These are phyloP conservation scores for Catocala sponsa DNA, from an alignment of 2,888 invertebrate genomes.

Conservation along the genomic window DNA sequence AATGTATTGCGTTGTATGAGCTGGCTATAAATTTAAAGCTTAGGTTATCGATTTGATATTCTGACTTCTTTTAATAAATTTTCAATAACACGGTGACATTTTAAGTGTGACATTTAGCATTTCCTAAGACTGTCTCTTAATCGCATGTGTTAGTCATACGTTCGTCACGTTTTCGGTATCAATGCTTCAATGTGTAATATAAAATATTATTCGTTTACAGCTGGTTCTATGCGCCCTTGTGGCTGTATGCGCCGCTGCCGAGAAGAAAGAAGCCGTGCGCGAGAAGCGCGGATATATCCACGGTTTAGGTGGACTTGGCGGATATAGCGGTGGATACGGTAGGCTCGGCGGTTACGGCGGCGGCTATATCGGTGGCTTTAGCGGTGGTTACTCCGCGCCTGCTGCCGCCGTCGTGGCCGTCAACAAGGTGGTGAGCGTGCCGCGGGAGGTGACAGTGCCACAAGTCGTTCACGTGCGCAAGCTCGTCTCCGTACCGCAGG, in stretches of 20 bases:
- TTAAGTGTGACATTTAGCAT: too few relatives aligned
- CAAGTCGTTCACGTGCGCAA: conserved; percentile 62
- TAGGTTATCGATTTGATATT: too few relatives aligned
- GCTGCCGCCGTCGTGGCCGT: conserved; percentile 57
- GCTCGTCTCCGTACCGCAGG: conserved; percentile 67
- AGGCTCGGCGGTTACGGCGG: conserved; percentile 9
- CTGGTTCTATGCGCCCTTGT: conserved; percentile 34
- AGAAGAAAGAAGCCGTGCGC: conserved; percentile 18
- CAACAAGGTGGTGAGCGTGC: conserved; percentile 62
- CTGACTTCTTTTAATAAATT: too few relatives aligned
- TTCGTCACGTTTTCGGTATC: too few relatives aligned
- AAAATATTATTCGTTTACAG: conserved; percentile 15
- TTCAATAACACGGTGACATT: too few relatives aligned
- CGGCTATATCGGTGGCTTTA: neutral
- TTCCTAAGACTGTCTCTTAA: too few relatives aligned
- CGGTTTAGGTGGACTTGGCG: conserved; percentile 4
- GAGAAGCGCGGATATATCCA: conserved; percentile 37
- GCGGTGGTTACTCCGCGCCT: conserved; percentile 35
- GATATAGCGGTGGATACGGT: conserved; percentile 12
- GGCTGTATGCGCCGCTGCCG: conserved; percentile 31
- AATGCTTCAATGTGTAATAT: too few relatives aligned
- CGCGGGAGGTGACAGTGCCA: conserved; percentile 61
- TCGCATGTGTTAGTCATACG: too few relatives aligned
- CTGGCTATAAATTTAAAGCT: too few relatives aligned
- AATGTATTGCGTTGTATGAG: too few relatives aligned